Base-by-base conservation (phyloP, 2,113 vertebrate genomes). In the Rhagologus leucostigma region DNA sequence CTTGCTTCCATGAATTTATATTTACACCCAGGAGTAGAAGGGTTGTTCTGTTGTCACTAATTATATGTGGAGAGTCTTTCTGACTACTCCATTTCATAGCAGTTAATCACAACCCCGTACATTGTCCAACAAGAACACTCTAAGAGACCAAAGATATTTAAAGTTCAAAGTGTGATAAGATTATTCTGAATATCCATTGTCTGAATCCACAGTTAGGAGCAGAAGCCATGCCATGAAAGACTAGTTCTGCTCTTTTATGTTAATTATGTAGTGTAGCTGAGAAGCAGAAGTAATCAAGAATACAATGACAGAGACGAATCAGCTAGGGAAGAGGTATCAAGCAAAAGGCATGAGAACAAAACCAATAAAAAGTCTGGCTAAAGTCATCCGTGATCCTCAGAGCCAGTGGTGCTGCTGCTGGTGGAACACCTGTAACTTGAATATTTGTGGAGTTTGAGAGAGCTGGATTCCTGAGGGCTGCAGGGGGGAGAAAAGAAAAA, bases 351-450 rank as follows among this genome's bases (percentile, higher is more conserved):
- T 55, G 19, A 50, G 29, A 67, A 29, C 13, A 79, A 64, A 63
- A 59, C 1, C 7, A 87, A 5, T n/a, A 77, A 33, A 29, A 89
- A 20, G 2, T 50, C 50, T 65, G 27, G 13, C 5, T 33, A 39
- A 87, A 57, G 24, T 42, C 5, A 3, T 35, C n/a, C 0, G 0
- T 65, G 41, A 32, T n/a, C 18, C 21, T 81, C 15, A 46, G 73
- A 65, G 22, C 11, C 59, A 60, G 15, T 1, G 7, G 16, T 73
- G 50, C 22, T 80, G 24, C 24, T 3, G 2, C 10, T 57, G 26
- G 14, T 50, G 23, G 16, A 92, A 23, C 11, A 73, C 4, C 41
- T 62, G n/a, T 2, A 0, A 5, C 5, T 4, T 35, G 39, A 50
- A 10, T 68, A 59, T 33, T 60, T 52, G 9, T 23, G 9, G 11